Percentiles rank a stretch among this genome's conserved stretches.
Evolutionary conservation across 2,113 vertebrate species (phyloP).

Genomic region (Mormyrus iriodes): DNA sequence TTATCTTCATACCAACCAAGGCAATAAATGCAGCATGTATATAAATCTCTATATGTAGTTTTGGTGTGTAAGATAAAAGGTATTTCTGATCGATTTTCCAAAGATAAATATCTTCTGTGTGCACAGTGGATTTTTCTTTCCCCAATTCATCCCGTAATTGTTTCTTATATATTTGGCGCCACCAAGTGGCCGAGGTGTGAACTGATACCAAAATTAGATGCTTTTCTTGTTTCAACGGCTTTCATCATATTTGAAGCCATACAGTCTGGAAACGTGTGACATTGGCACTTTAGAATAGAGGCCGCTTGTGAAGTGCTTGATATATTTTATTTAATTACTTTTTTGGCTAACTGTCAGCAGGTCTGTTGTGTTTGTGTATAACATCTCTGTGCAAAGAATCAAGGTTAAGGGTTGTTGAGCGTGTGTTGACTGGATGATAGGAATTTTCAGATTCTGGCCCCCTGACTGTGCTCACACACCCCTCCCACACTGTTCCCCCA

Average conservation of each 20-base stretch:
- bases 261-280: not conserved
- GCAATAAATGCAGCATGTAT: not conserved
- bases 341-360: not conserved
- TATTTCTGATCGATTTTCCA: not conserved
- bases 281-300: not conserved
- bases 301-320: not conserved
- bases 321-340: not conserved
- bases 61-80: not conserved
- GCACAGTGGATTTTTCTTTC: not conserved
- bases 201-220: not conserved
- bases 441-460: not conserved
- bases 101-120: not conserved
- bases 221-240: not conserved
- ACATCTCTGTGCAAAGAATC: not conserved
- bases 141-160: not conserved
- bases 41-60: not conserved
- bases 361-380: not conserved
- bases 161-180: not conserved
- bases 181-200: not conserved
- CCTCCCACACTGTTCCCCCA: not conserved
- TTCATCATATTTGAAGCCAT: constrained; percentile 6
- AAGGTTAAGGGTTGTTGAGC: not conserved
- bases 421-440: not conserved
- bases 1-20: not conserved
- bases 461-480: not conserved